Conservation (phyloP, 30 jellyfish, hydroid and myxozoan species). For the Cassiopea xamachana region DNA sequence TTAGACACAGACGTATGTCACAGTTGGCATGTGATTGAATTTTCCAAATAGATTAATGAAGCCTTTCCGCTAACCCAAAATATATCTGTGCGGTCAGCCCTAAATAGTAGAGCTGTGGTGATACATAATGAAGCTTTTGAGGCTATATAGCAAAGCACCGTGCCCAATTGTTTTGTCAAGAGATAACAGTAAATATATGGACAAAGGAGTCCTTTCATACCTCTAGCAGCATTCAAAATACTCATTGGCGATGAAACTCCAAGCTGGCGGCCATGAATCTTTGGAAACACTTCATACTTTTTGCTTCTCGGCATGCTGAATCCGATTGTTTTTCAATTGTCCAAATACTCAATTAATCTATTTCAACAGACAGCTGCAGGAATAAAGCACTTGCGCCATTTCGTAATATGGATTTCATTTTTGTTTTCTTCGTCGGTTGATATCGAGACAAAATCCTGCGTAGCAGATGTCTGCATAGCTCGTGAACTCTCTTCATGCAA, state of each 20-base stretch:
- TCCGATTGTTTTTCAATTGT: neutral
- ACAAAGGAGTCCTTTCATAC: neutral
- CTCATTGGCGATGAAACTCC: constrained; percentile 23
- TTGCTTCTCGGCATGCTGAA: neutral
- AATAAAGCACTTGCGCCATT: constrained; percentile 9
- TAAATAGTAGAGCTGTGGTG: no score
- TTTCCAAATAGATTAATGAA: no score
- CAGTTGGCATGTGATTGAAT: no score
- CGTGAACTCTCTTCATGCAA: neutral
- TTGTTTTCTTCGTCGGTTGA: neutral
- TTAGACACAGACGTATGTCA: no score
- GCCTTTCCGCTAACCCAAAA: no score
- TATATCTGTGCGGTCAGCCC: no score
- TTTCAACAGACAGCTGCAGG: neutral
- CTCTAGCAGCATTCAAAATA: constrained; percentile 24
- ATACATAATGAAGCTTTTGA: no score
- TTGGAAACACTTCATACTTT: neutral
- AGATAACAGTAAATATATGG: neutral
- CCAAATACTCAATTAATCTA: neutral
- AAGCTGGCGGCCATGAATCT: constrained; percentile 29
- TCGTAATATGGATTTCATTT: neutral
- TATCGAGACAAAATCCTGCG: constrained; percentile 8
- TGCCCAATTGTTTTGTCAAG: no score
- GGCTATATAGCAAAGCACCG: no score
- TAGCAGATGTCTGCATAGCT: neutral